phyloP scores from a whole-genome alignment of 1,140 invertebrate species.

The Hesperophylax magnus region DNA sequence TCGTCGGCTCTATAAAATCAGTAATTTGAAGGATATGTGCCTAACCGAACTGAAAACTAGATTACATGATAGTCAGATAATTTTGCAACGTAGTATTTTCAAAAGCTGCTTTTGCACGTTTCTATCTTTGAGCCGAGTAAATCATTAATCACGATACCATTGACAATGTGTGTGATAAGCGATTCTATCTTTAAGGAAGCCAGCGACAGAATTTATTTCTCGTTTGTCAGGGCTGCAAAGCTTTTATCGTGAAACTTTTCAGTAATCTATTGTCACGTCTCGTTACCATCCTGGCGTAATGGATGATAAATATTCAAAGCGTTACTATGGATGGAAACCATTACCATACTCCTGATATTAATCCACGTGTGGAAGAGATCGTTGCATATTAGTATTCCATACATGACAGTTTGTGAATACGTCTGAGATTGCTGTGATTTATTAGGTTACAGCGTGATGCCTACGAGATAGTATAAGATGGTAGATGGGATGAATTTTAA shows the following conservation, averaged over 20 bases:
- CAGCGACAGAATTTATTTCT: neutral
- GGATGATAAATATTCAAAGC: slow-evolving; percentile 37
- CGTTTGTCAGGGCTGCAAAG: neutral
- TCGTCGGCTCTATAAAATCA: no score
- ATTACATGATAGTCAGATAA: no score
- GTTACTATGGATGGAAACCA: neutral
- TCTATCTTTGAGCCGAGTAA: no score
- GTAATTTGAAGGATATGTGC: no score
- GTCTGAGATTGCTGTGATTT: slow-evolving; percentile 22
- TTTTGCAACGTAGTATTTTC: no score
- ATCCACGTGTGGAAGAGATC: slow-evolving; percentile 19
- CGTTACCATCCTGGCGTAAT: slow-evolving; percentile 17
- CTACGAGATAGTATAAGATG: neutral
- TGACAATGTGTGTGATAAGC: neutral
- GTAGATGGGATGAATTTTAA: neutral
- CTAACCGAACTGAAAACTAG: no score
- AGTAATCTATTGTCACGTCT: slow-evolving; percentile 34
- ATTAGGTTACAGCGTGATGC: slow-evolving; percentile 4
- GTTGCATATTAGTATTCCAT: slow-evolving; percentile 28
- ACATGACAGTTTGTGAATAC: slow-evolving; percentile 8
- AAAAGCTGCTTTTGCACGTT: no score
- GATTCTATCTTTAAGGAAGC: neutral
- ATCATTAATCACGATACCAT: neutral
- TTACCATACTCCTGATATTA: slow-evolving; percentile 32
- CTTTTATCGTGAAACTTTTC: slow-evolving; percentile 14